A percentile compares a stretch with the other conserved stretches of the same genome.
Conservation (phyloP, 2,888 invertebrate species). For the Scrobipalpa costella region DNA sequence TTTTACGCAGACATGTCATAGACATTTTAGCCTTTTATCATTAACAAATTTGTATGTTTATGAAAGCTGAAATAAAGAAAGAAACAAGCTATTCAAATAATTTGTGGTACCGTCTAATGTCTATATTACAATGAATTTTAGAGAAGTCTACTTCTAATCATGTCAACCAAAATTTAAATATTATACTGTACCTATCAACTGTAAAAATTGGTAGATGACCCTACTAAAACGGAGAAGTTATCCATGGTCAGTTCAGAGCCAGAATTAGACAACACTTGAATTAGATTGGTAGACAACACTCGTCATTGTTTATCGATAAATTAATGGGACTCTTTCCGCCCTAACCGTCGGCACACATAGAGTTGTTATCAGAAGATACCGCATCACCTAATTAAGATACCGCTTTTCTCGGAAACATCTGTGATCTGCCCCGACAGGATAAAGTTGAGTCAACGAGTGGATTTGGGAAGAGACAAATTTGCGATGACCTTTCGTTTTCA, state of each 20-base stretch:
- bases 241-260: background rate
- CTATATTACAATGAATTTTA: too few relatives aligned
- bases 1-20: too few relatives aligned
- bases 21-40: too few relatives aligned
- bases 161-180: too few relatives aligned
- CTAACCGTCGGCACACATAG: background rate
- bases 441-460: background rate
- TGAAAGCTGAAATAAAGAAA: too few relatives aligned
- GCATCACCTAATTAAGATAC: constrained; percentile 3
- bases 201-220: too few relatives aligned
- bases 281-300: too few relatives aligned
- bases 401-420: constrained; percentile 8
- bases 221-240: background rate
- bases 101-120: too few relatives aligned
- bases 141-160: too few relatives aligned
- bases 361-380: background rate
- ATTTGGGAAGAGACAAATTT: background rate
- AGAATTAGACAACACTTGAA: background rate
- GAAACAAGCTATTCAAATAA: too few relatives aligned
- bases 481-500: background rate
- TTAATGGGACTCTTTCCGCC: background rate
- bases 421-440: background rate
- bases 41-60: too few relatives aligned
- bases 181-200: too few relatives aligned
- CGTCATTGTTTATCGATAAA: background rate